These are phyloP conservation scores for Ennomos erosarius DNA, from an alignment of 2,888 invertebrate species.

Conservation along the genomic window DNA sequence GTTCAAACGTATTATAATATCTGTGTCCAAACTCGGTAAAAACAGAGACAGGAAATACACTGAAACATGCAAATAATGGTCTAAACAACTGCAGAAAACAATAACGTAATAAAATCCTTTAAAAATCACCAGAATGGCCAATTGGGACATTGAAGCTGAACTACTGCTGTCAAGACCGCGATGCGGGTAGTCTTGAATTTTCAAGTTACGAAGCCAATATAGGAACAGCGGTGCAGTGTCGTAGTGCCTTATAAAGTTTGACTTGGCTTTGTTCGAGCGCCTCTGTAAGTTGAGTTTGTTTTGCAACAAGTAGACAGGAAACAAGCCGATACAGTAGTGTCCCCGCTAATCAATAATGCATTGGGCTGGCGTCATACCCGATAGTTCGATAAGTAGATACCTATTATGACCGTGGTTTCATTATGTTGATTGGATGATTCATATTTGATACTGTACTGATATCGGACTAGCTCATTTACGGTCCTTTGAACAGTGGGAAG, in stretches of 20 bases:
- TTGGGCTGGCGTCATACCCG: conserved; percentile 11
- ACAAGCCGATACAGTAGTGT: conserved; percentile 47
- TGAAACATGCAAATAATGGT: no score
- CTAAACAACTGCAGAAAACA: no score
- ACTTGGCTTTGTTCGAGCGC: conserved; percentile 54
- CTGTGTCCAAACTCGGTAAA: no score
- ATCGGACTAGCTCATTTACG: not conserved
- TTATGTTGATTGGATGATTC: conserved; percentile 17
- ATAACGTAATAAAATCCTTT: no score
- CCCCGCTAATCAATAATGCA: conserved; percentile 55
- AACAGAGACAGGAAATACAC: no score
- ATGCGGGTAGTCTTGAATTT: conserved; percentile 60
- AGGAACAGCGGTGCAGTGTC: conserved; percentile 70
- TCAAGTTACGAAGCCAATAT: conserved; percentile 70
- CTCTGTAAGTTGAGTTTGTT: conserved; percentile 52
- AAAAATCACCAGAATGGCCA: no score
- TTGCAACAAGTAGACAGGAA: conserved; percentile 47
- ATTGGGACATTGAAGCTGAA: not conserved
- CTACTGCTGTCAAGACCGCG: conserved; percentile 14
- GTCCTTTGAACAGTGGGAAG: no score
- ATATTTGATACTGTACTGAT: conserved; percentile 16
- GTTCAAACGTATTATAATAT: no score
- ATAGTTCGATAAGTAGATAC: conserved; percentile 11
- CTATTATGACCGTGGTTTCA: conserved; percentile 3
- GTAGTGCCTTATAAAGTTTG: conserved; percentile 65